Percentiles rank a stretch among this genome's conserved stretches.
Evolutionary conservation across 2,888 invertebrate genomes (phyloP).

Genomic region (Azorinus chamasolen): DNA sequence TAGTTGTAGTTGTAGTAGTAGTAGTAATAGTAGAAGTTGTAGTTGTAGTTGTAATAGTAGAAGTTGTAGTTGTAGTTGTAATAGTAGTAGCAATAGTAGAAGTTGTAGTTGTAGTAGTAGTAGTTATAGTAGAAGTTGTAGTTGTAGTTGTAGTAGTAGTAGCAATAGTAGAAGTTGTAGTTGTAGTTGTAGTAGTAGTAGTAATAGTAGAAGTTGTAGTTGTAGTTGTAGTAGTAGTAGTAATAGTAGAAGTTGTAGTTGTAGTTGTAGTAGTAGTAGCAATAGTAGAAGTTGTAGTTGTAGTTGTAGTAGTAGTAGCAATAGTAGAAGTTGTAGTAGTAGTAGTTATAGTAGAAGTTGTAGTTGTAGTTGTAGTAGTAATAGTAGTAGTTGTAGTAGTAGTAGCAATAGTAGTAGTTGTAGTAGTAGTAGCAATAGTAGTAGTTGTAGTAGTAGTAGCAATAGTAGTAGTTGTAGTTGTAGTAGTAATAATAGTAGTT

Average conservation of each 20-base stretch:
- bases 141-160: constrained; percentile 4
- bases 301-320: constrained; percentile 12
- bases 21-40: not conserved
- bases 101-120: constrained; percentile 4
- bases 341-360: not conserved
- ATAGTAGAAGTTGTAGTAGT: constrained; percentile 5
- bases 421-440: too few relatives aligned
- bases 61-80: constrained; percentile 12
- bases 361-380: too few relatives aligned
- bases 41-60: constrained; percentile 4
- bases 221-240: constrained; percentile 14
- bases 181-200: constrained; percentile 5
- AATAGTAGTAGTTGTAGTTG: too few relatives aligned
- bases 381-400: too few relatives aligned
- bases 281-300: constrained; percentile 9
- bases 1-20: constrained; percentile 2
- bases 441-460: too few relatives aligned
- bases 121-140: constrained; percentile 1
- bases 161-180: not conserved
- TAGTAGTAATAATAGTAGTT: too few relatives aligned
- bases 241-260: constrained; percentile 5
- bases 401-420: too few relatives aligned
- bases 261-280: constrained; percentile 7
- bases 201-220: constrained; percentile 10
- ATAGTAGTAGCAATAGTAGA: constrained; percentile 3